Conservation (phyloP, 1,140 invertebrate genomes). For the Zaprionus africanus region DNA sequence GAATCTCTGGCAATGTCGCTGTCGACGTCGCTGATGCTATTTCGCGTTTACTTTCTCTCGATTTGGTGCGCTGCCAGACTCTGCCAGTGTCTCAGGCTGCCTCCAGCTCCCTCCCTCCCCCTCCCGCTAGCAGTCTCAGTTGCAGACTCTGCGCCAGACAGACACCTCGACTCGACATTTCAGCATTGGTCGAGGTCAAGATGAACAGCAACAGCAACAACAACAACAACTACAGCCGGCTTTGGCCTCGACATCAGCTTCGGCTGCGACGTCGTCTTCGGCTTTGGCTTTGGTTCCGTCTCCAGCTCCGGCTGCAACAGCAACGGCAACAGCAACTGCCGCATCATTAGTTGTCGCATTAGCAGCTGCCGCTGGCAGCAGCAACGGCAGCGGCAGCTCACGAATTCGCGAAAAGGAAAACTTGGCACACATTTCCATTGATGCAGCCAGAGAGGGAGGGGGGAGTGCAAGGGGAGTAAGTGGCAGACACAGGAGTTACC, state of each 20-base stretch:
- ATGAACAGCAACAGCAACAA: conserved; percentile 55
- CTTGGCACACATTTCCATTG: conserved; percentile 72
- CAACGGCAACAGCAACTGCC: conserved; percentile 10
- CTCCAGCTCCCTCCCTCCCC: background rate
- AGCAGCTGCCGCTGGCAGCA: conserved; percentile 29
- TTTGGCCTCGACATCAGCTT: conserved; percentile 18
- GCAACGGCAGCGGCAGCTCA: conserved; percentile 21
- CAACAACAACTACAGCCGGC: conserved; percentile 55
- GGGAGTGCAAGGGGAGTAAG: background rate
- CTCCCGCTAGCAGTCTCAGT: background rate
- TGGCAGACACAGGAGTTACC: background rate
- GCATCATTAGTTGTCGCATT: conserved; percentile 56
- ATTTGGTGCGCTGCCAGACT: conserved; percentile 70
- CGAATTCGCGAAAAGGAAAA: conserved; percentile 41
- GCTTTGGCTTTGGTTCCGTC: conserved; percentile 23
- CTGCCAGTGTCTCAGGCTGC: background rate
- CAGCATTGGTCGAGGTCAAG: conserved; percentile 75
- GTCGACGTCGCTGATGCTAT: conserved; percentile 13
- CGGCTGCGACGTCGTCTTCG: background rate
- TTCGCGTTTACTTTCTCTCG: conserved; percentile 71
- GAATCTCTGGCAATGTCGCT: conserved; percentile 23
- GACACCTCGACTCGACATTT: conserved; percentile 55
- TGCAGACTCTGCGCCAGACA: conserved; percentile 44
- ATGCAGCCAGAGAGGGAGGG: conserved; percentile 10
- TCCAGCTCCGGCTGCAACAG: conserved; percentile 28